phyloP scores from a whole-genome alignment of 2,888 invertebrate genomes.

The Gonocerus acuteangulatus region DNA sequence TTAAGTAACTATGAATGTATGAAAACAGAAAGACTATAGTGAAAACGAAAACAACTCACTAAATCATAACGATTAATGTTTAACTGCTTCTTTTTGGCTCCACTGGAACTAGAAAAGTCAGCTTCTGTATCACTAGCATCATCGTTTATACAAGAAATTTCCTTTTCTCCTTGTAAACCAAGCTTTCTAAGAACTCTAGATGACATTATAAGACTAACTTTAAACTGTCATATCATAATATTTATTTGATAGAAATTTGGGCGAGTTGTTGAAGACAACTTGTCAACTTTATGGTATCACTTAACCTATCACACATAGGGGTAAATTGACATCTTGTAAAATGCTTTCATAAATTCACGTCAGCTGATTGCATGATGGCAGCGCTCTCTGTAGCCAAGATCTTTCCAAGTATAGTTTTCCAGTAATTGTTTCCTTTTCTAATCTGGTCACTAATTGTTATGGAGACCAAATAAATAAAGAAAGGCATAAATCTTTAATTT shows the following conservation, averaged over 20 bases:
- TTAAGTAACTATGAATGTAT: no score
- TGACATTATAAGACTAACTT: conserved; percentile 49
- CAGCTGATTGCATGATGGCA: conserved; percentile 14
- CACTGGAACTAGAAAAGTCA: conserved; percentile 48
- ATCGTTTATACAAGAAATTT: conserved; percentile 36
- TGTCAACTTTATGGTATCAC: neutral
- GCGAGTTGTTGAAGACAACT: neutral
- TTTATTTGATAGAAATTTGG: neutral
- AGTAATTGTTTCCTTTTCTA: no score
- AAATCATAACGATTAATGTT: conserved; percentile 63
- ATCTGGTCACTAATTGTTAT: no score
- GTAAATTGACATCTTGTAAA: conserved; percentile 15
- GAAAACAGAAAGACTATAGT: no score
- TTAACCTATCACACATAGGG: conserved; percentile 8
- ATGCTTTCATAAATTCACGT: neutral
- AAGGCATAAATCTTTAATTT: no score
- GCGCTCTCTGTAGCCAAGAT: conserved; percentile 10
- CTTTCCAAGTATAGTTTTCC: no score
- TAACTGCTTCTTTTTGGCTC: conserved; percentile 51
- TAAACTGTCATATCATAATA: conserved; percentile 7
- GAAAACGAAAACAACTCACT: no score
- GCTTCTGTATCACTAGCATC: conserved; percentile 44
- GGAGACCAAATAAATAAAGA: no score
- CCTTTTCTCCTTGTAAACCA: conserved; percentile 39
- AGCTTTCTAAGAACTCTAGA: conserved; percentile 56